Percentiles rank a stretch among this genome's conserved stretches.
These are phyloP conservation scores for Villa cingulata DNA, from an alignment of 2,888 invertebrate genomes.

Conservation along the genomic window DNA sequence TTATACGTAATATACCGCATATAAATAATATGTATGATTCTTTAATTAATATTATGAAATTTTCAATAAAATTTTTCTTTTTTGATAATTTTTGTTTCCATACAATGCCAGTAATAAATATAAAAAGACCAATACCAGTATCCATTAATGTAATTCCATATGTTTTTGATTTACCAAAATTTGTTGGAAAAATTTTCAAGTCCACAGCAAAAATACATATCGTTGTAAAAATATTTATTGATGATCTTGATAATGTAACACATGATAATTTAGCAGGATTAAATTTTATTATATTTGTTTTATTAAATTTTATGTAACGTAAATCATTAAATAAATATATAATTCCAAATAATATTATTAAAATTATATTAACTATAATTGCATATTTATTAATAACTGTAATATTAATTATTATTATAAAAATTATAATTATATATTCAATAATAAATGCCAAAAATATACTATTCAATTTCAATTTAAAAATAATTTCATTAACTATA, in stretches of 20 bases:
- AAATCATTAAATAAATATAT: not conserved
- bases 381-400: not conserved
- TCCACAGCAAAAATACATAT: constrained; percentile 89
- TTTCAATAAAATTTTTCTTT: not conserved
- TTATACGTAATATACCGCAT: constrained; percentile 49
- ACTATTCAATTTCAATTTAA: not conserved
- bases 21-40: constrained; percentile 16
- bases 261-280: not conserved
- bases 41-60: not conserved
- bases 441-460: not conserved
- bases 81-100: not conserved
- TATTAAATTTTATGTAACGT: not conserved
- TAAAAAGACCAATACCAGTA: constrained; percentile 80
- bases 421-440: not conserved
- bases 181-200: constrained; percentile 71
- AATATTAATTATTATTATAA: not conserved
- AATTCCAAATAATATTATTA: not conserved
- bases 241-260: constrained; percentile 54
- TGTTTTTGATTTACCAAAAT: constrained; percentile 74
- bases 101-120: constrained; percentile 59
- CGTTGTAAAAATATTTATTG: constrained; percentile 58
- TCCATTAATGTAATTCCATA: constrained; percentile 91
- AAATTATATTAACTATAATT: not conserved
- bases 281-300: not conserved
- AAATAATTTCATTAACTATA: not conserved